Evolutionary conservation across 2,888 invertebrate genomes (phyloP).

Genomic region (Archips crataeganus): DNA sequence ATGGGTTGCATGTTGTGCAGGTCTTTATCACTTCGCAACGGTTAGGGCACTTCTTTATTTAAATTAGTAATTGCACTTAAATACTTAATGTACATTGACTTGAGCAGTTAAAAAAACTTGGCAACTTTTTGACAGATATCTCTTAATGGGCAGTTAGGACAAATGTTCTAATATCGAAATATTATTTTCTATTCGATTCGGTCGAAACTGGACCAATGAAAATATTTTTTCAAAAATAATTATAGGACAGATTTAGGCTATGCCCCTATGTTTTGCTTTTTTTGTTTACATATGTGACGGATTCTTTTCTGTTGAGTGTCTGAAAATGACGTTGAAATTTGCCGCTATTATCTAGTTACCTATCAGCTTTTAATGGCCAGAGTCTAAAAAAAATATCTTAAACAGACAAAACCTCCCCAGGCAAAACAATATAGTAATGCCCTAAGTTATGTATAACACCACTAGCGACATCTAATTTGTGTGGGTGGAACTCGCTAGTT

Average conservation of each 20-base stretch:
- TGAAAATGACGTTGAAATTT: no score
- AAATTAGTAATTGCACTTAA: conserved; percentile 7
- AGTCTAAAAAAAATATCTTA: no score
- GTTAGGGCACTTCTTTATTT: conserved; percentile 18
- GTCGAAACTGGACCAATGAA: no score
- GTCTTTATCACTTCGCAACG: conserved; percentile 35
- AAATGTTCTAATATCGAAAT: no score
- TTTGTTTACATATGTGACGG: no score
- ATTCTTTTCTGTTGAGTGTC: no score
- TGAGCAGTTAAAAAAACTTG: not conserved
- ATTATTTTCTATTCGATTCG: no score
- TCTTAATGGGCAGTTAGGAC: not conserved
- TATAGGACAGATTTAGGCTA: no score
- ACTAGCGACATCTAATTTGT: conserved; percentile 29
- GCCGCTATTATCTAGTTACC: no score
- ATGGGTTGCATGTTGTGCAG: conserved; percentile 29
- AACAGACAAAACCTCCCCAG: not conserved
- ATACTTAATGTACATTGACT: not conserved
- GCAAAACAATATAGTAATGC: not conserved
- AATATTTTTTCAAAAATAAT: no score
- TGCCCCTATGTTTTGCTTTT: no score
- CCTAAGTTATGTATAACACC: not conserved
- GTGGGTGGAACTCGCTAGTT: conserved; percentile 29
- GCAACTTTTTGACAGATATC: not conserved
- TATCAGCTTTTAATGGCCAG: no score